A percentile compares a stretch with the other conserved stretches of the same genome.
Evolutionary conservation across 2,888 invertebrate species (phyloP).

Genomic region (Mimumesa dahlbomi): DNA sequence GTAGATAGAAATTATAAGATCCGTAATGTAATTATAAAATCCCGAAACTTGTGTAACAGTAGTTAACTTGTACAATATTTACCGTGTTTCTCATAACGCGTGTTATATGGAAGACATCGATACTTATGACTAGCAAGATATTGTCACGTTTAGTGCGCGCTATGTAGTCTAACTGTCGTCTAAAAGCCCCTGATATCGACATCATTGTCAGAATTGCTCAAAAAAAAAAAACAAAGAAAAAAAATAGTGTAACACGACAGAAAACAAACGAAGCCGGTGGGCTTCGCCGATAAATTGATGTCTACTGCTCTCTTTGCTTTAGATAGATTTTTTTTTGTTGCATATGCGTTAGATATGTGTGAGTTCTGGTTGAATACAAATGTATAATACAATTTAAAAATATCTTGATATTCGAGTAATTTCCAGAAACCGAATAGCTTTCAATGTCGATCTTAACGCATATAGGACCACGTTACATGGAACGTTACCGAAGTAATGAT

Average conservation of each 20-base stretch:
- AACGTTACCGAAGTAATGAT: too few species aligned
- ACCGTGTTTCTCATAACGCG: conserved; percentile 51
- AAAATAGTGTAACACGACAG: background rate
- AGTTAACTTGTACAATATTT: conserved; percentile 71
- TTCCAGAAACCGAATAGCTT: background rate
- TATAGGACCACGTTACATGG: too few species aligned
- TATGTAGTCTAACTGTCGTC: conserved; percentile 34
- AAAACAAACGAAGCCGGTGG: background rate
- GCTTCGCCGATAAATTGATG: background rate
- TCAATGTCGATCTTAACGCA: too few species aligned
- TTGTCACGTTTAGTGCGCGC: conserved; percentile 66
- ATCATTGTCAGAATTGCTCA: conserved; percentile 13
- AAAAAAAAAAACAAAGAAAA: conserved; percentile 17
- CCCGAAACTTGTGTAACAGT: conserved; percentile 73
- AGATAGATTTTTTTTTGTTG: conserved; percentile 20
- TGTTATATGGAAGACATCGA: conserved; percentile 75
- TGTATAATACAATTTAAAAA: conserved; percentile 45
- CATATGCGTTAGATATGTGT: conserved; percentile 54
- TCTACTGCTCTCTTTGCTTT: conserved; percentile 22
- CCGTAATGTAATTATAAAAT: conserved; percentile 75
- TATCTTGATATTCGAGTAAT: background rate
- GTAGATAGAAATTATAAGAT: conserved; percentile 65
- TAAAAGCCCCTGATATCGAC: conserved; percentile 47
- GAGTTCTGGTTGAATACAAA: conserved; percentile 56
- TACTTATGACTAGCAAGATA: conserved; percentile 59